Conservation (phyloP, 2,888 invertebrate genomes). For the Leptopilina syphax region DNA sequence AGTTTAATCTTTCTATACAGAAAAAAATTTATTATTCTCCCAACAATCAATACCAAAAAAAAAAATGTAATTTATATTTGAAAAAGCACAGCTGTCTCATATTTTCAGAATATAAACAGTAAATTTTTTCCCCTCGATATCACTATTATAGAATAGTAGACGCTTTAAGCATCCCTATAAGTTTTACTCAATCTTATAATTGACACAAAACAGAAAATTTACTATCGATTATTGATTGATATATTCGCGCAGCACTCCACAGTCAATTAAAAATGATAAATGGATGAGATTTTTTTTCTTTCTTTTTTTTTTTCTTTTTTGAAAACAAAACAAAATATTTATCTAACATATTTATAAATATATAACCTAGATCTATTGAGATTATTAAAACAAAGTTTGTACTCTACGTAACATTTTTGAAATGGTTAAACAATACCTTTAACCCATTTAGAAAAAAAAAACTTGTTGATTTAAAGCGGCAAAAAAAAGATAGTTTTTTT, state of each 20-base stretch:
- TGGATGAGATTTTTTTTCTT: background rate
- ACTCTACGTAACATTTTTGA: background rate
- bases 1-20: background rate
- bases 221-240: slow-evolving; percentile 2
- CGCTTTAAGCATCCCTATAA: background rate
- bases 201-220: slow-evolving; percentile 3
- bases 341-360: background rate
- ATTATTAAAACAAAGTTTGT: slow-evolving; percentile 1
- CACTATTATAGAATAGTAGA: no score
- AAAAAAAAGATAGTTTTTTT: no score
- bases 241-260: background rate
- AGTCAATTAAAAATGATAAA: slow-evolving; percentile 12
- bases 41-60: background rate
- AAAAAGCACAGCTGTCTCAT: slow-evolving; percentile 6
- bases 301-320: background rate
- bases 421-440: no score
- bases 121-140: background rate
- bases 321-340: background rate
- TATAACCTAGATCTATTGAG: background rate
- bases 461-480: no score
- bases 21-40: background rate
- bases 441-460: no score
- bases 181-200: slow-evolving; percentile 14
- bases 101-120: background rate
- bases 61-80: background rate